Base-by-base conservation (phyloP, 2,797 vertebrate genomes). In the Pterois miles region DNA sequence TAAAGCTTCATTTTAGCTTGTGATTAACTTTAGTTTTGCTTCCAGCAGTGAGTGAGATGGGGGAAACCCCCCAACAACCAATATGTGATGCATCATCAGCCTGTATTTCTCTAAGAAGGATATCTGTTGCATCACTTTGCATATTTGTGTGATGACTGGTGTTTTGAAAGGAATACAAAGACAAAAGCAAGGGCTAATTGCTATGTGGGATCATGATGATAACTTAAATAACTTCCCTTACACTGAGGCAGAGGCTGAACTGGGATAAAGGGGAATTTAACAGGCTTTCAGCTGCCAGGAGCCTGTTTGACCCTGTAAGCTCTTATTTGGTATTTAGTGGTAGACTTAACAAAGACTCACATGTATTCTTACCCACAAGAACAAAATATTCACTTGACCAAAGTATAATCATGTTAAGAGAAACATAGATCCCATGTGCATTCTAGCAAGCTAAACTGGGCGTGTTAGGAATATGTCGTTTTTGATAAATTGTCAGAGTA, bases 81-180 rank as follows among this genome's bases (percentile, higher is more conserved):
- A 77, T 38, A 71, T 40, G 77, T 52, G 65, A 72, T 64, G 76
- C 67, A 80, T 80, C 80, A 71, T 76, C 73, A 67, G 80, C 78
- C 70, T 71, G 75, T 71, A 77, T 91, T 91, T 82, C 88, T 81
- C 80, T 46, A 10, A 79, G 73, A 85, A 68, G 68, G 53, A 74
- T 85, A 84, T 88, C 74, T 84, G 82, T 93, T 93, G 87, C 91
- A 92, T 93, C 90, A 92, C 77, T 86, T 87, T 46, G 80, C 75
- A 88, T 91, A 87, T 91, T 88, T 88, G 18, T 65, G 65, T 25
- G 59, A 69, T 91, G 87, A 89, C 84, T 83, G 71, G 38, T 80
- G 71, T 87, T 88, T 85, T 82, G 70, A 87, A 59, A 69, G 46
- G 40, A 76, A 75, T 48, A 80, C 79, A 58, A 70, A 64, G 60